These are phyloP conservation scores for Pachydiplax longipennis DNA, from an alignment of 2,888 invertebrate genomes.

Conservation along the genomic window DNA sequence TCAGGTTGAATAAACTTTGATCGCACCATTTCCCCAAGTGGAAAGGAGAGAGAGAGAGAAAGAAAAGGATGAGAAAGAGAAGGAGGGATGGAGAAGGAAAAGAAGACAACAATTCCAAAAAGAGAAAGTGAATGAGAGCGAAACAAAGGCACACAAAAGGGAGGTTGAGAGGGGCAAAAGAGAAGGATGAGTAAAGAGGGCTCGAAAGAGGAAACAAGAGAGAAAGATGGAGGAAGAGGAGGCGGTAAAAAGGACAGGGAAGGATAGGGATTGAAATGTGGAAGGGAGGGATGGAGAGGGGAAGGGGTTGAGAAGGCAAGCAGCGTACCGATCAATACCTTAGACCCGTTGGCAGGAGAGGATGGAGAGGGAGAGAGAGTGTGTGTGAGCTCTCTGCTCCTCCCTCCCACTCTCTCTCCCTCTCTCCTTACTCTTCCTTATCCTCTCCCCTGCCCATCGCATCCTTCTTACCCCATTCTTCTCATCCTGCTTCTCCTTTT, in stretches of 20 bases:
- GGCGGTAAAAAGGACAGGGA: neutral
- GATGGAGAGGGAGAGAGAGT: neutral
- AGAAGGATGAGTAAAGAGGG: neutral
- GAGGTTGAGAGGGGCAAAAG: neutral
- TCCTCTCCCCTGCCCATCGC: neutral
- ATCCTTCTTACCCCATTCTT: neutral
- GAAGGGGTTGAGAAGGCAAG: neutral
- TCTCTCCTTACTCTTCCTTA: neutral
- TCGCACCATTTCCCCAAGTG: too few species aligned
- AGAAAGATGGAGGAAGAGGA: neutral
- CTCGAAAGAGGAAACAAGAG: neutral
- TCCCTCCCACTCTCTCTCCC: neutral
- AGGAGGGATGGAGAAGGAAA: neutral
- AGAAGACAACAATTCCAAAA: too few species aligned
- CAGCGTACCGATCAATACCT: conserved; percentile 39
- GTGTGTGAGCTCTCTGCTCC: neutral
- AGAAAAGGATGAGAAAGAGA: neutral
- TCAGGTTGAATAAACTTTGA: too few species aligned
- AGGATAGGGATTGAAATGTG: neutral
- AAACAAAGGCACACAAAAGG: neutral
- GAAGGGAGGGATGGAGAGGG: neutral
- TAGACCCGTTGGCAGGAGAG: neutral
- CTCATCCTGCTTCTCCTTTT: neutral
- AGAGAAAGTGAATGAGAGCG: neutral
- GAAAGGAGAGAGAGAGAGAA: too few species aligned